Evolutionary conservation across 64 coral and sea anemone species (phyloP).

Genomic region (Cladopsammia gracilis): DNA sequence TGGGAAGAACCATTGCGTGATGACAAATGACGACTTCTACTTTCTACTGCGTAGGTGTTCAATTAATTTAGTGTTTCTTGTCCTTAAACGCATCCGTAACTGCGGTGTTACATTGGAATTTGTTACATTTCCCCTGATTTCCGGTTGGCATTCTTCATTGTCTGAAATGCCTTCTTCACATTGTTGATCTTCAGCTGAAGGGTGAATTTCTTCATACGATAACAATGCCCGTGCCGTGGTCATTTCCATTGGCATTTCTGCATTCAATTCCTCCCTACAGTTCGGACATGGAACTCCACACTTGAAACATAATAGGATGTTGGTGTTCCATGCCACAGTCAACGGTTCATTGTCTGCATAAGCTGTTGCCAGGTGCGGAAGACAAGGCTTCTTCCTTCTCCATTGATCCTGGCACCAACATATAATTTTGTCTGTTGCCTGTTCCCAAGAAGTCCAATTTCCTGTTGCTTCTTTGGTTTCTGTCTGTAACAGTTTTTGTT

Average conservation of each 20-base stretch:
- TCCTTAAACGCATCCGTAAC: background rate
- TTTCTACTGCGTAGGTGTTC: too few species aligned
- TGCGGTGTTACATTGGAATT: background rate
- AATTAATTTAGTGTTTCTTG: too few species aligned
- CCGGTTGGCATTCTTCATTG: background rate
- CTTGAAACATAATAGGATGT: slow-evolving; percentile 4
- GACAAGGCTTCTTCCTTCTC: slow-evolving; percentile 18
- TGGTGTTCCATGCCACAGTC: background rate
- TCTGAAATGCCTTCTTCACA: background rate
- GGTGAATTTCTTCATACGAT: background rate
- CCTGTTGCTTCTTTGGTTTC: slow-evolving; percentile 13
- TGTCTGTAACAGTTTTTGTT: background rate
- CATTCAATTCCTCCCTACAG: background rate
- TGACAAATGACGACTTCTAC: too few species aligned
- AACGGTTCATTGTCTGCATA: background rate
- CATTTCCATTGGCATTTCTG: slow-evolving; percentile 12
- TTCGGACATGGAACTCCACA: slow-evolving; percentile 17
- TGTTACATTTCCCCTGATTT: too few species aligned
- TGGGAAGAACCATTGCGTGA: too few species aligned
- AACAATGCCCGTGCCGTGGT: background rate
- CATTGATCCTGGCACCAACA: slow-evolving; percentile 65
- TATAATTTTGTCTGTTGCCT: background rate
- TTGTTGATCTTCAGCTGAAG: background rate
- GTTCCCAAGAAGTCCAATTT: background rate
- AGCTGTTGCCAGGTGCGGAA: background rate